Conservation (phyloP, 2,797 vertebrate species). For the Oreochromis grahami region DNA sequence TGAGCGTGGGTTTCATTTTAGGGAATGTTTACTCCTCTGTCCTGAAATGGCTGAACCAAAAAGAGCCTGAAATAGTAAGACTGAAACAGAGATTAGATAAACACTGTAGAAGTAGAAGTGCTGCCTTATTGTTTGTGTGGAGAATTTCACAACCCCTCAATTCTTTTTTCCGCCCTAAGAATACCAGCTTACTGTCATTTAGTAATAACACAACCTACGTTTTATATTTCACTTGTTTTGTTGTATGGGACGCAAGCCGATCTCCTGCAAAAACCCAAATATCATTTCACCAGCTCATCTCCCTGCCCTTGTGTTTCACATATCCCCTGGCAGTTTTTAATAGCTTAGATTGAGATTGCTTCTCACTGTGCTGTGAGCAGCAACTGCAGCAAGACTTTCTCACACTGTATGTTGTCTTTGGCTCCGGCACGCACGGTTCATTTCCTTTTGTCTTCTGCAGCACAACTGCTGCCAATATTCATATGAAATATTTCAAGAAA, state of each 20-base stretch:
- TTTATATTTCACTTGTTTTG: not conserved
- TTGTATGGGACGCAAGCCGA: not conserved
- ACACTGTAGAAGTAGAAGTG: constrained; percentile 11
- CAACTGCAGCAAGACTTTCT: constrained; percentile 76
- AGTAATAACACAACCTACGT: not conserved
- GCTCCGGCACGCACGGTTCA: constrained; percentile 66
- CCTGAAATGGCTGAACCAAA: constrained; percentile 48
- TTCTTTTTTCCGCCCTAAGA: not conserved
- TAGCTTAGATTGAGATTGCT: constrained; percentile 57
- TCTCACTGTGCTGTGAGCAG: constrained; percentile 56
- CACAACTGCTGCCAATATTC: constrained; percentile 73
- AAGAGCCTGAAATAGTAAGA: constrained; percentile 27
- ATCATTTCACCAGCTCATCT: constrained; percentile 6
- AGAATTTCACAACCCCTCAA: not conserved
- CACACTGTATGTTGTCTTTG: constrained; percentile 83
- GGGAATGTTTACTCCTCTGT: constrained; percentile 49
- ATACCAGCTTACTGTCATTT: not conserved
- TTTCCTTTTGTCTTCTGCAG: constrained; percentile 80
- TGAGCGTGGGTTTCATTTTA: constrained; percentile 51
- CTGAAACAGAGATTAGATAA: constrained; percentile 7
- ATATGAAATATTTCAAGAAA: constrained; percentile 76
- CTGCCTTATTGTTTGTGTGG: not conserved
- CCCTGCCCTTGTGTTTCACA: constrained; percentile 17
- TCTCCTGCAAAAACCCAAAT: not conserved
- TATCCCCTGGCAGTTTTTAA: constrained; percentile 46